A percentile compares a stretch with the other conserved stretches of the same genome.
These are phyloP conservation scores for Crotalus tigris DNA, from an alignment of 2,113 vertebrate genomes.

Conservation along the genomic window DNA sequence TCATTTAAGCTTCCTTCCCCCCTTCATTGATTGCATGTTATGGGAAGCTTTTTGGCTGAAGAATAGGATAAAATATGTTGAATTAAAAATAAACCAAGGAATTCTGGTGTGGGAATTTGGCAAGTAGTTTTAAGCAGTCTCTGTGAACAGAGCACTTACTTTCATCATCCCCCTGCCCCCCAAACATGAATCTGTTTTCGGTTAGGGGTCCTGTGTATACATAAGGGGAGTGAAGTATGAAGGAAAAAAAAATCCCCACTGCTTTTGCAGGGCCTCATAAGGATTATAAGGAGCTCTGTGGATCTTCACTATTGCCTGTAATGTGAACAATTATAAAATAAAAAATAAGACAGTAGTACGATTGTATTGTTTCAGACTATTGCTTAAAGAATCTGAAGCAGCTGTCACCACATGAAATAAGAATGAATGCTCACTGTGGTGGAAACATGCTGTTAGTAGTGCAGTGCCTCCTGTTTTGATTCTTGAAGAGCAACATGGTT, in stretches of 20 bases:
- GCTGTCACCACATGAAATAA: neutral
- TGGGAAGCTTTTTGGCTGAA: neutral
- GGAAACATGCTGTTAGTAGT: neutral
- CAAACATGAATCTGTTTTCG: neutral
- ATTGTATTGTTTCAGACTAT: neutral
- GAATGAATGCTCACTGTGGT: neutral
- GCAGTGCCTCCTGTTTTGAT: neutral
- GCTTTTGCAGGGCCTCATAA: neutral
- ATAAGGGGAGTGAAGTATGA: neutral
- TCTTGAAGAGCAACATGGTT: neutral
- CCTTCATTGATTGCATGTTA: neutral
- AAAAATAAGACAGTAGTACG: neutral
- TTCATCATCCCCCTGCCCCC: neutral
- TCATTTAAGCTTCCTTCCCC: neutral
- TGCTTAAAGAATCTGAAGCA: neutral
- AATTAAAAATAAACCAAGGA: neutral
- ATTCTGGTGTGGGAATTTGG: neutral
- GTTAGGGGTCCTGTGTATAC: neutral
- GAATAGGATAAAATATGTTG: neutral
- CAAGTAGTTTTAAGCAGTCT: neutral
- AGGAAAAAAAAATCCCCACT: neutral
- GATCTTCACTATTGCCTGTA: neutral
- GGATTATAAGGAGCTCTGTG: neutral
- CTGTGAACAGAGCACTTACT: neutral
- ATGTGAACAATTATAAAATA: neutral